phyloP scores from a whole-genome alignment of 1,140 invertebrate species.

The Contarinia nasturtii region DNA sequence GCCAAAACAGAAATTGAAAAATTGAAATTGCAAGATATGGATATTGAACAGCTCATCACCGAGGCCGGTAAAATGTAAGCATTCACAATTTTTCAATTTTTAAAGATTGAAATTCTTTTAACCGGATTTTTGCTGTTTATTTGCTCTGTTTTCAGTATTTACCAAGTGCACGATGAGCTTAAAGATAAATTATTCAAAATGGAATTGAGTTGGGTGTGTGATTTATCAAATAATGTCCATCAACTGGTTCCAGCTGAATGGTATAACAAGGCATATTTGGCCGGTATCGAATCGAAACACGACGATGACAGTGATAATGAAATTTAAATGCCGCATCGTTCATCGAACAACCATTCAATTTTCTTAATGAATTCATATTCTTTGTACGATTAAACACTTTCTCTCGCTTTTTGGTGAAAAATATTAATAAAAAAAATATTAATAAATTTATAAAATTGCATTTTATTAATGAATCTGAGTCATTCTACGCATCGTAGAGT shows the following conservation, averaged over 20 bases:
- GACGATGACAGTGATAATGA: constrained; percentile 73
- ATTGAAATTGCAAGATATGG: constrained; percentile 70
- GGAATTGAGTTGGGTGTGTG: constrained; percentile 92
- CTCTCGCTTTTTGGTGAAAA: no score
- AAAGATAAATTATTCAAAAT: constrained; percentile 98
- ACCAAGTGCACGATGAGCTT: constrained; percentile 91
- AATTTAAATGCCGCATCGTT: constrained; percentile 12
- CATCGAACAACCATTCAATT: no score
- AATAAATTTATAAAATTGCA: no score
- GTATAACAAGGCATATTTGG: constrained; percentile 52
- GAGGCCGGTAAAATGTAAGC: constrained; percentile 89
- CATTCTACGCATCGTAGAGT: no score
- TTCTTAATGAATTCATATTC: no score
- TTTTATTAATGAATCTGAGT: no score
- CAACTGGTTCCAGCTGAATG: constrained; percentile 45
- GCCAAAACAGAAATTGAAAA: constrained; percentile 99
- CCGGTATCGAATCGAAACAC: constrained; percentile 63
- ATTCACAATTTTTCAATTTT: not conserved
- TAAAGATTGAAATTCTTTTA: not conserved
- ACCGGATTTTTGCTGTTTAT: not conserved
- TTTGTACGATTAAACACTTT: no score
- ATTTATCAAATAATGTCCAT: constrained; percentile 56
- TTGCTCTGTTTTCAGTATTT: constrained; percentile 49
- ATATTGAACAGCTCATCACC: constrained; percentile 70
- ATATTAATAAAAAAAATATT: no score